Evolutionary conservation across 2,113 vertebrate genomes (phyloP).

Genomic region (human): DNA sequence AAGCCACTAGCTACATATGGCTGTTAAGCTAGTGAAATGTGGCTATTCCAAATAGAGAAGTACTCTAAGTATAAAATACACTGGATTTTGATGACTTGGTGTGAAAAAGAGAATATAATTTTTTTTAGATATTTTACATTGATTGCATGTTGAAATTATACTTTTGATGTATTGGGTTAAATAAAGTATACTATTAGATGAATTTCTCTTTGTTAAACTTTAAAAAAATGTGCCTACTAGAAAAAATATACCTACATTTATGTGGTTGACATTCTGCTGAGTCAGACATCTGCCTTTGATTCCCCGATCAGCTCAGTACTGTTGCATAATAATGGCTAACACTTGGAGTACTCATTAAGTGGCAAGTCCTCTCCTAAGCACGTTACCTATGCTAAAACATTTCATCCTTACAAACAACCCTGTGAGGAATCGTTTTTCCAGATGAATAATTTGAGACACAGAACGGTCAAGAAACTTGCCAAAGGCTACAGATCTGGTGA

Average conservation of each 20-base stretch:
- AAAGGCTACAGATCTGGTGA: slow-evolving; percentile 8
- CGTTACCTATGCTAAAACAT: slow-evolving; percentile 15
- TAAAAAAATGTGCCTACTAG: background rate
- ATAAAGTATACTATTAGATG: slow-evolving; percentile 9
- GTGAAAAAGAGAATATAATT: slow-evolving; percentile 1
- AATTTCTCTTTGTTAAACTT: background rate
- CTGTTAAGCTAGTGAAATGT: background rate
- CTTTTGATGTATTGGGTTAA: background rate
- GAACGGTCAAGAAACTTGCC: slow-evolving; percentile 57
- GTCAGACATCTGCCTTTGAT: background rate
- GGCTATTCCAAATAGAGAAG: background rate
- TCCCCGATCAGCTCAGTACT: background rate
- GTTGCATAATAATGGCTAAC: background rate
- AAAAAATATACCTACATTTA: background rate
- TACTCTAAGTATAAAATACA: background rate
- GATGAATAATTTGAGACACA: slow-evolving; percentile 49
- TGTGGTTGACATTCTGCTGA: background rate
- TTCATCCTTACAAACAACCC: slow-evolving; percentile 6
- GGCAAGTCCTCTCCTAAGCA: background rate
- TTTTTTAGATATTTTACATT: background rate
- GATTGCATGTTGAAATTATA: background rate
- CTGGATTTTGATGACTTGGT: background rate
- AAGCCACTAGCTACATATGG: background rate
- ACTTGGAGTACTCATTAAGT: background rate
- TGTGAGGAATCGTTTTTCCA: slow-evolving; percentile 26